A percentile compares a stretch with the other conserved stretches of the same genome.
These are phyloP conservation scores for Poeciliopsis presidionis DNA, from an alignment of 2,797 vertebrate genomes.

Conservation along the genomic window DNA sequence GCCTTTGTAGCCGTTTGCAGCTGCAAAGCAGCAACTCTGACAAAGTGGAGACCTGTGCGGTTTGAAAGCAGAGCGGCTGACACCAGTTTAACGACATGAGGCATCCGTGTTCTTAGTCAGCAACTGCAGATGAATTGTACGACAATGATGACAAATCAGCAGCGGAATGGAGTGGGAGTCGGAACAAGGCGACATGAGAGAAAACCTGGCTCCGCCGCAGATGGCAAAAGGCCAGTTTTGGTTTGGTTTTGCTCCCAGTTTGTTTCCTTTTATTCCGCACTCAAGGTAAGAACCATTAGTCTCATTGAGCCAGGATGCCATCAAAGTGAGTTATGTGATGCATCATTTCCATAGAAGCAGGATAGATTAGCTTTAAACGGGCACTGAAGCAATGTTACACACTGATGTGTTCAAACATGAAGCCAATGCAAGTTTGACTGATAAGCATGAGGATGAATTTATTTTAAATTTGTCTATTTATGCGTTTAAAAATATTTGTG, in stretches of 20 bases:
- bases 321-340: constrained; percentile 63
- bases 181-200: neutral
- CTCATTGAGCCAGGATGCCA: constrained; percentile 50
- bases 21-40: constrained; percentile 15
- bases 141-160: constrained; percentile 40
- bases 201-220: neutral
- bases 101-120: constrained; percentile 19
- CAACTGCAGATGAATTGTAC: constrained; percentile 25
- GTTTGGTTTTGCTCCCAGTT: constrained; percentile 24
- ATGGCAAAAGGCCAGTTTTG: constrained; percentile 36
- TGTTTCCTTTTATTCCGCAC: constrained; percentile 72
- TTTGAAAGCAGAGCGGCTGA: neutral
- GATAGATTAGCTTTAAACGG: constrained; percentile 60
- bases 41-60: neutral
- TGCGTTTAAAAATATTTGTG: neutral
- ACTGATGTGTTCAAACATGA: constrained; percentile 38
- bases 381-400: constrained; percentile 27
- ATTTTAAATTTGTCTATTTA: neutral
- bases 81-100: constrained; percentile 10
- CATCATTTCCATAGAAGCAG: constrained; percentile 63
- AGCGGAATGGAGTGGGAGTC: constrained; percentile 18
- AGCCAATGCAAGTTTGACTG: constrained; percentile 31
- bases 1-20: constrained; percentile 19
- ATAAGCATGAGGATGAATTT: constrained; percentile 20
- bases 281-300: constrained; percentile 70